phyloP scores from a whole-genome alignment of 2,797 vertebrate species.

The Sebastes taczanowskii region DNA sequence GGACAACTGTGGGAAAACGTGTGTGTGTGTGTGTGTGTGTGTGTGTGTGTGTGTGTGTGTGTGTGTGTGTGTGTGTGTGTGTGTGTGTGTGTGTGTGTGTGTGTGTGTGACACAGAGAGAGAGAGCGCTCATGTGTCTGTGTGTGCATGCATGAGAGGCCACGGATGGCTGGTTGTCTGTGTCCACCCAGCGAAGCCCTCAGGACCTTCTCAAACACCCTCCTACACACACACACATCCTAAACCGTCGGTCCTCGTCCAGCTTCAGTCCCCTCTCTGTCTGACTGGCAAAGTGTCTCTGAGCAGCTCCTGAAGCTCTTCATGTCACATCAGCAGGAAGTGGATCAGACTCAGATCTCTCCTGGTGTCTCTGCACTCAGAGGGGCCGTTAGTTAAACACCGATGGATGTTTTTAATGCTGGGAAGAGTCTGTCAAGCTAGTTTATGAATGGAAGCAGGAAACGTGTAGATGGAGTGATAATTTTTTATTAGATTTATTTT shows the following conservation, averaged over 20 bases:
- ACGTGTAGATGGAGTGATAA: background rate
- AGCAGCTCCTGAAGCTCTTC: constrained; percentile 34
- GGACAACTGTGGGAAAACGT: constrained; percentile 71
- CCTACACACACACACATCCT: constrained; percentile 19
- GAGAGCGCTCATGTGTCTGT: constrained; percentile 25
- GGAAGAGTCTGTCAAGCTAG: background rate
- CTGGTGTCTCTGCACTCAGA: background rate
- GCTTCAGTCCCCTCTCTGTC: constrained; percentile 26
- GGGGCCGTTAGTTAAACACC: background rate
- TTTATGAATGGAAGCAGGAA: background rate
- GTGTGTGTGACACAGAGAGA: background rate
- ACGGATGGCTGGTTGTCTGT: constrained; percentile 75
- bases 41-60: constrained; percentile 24
- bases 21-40: constrained; percentile 9
- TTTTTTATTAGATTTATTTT: background rate
- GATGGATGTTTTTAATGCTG: background rate
- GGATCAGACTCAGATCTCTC: constrained; percentile 16
- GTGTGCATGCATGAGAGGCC: constrained; percentile 62
- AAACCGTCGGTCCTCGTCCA: constrained; percentile 18
- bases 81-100: constrained; percentile 14
- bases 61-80: constrained; percentile 6
- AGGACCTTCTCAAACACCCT: constrained; percentile 59
- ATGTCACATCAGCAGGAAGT: constrained; percentile 31
- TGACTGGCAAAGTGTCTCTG: constrained; percentile 17
- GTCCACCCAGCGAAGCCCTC: constrained; percentile 58